Base-by-base conservation (phyloP, 2,888 invertebrate genomes). In the Idaea straminata region DNA sequence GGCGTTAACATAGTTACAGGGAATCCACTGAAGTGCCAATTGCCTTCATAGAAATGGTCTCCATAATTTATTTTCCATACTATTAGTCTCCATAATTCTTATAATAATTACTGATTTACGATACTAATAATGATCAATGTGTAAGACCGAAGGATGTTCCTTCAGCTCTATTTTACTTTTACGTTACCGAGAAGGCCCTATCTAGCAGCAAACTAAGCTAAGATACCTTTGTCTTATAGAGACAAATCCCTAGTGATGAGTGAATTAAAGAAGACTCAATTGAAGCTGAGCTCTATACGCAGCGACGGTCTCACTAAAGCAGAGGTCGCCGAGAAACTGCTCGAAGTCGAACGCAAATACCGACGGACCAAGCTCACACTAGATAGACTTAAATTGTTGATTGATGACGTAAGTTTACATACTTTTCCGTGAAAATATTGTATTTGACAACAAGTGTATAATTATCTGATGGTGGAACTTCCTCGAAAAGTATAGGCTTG, bases 261-360 rank as follows among this genome's bases (percentile, higher is more conserved):
- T 62, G 88, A 92, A 74, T 74, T 93, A 61, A 86, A 92, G 76
- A 88, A 88, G 73, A 83, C 77, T 58, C 91, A 84, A 72, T 72
- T 78, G 76, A 89, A 85, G 86, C 85, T 83, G 82, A 92, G 83
- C 77, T 86, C 81, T 66, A 88, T 83, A 74, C 84, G 85, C 65
- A 85, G 77, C 79, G 90, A 82, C 78, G 89, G 88, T 0, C 82
- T 89, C 34, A 77, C 80, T 62, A 87, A 84, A 75, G 85, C 82
- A 61, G 80, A 91, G 73, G 87, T 91, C 38, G 81, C 78, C 0
- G 86, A 85, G 77, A 70, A 69, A 1, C 75, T 91, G 62, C 75
- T 87, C 15, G 72, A 72, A 10, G 87, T 86, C 7, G 82, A 85
- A 73, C 76, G 77, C 65, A 78, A 81, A 72, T 86, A 83, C 77